These are phyloP conservation scores for Gari tellinella DNA, from an alignment of 2,888 invertebrate genomes.

Conservation along the genomic window DNA sequence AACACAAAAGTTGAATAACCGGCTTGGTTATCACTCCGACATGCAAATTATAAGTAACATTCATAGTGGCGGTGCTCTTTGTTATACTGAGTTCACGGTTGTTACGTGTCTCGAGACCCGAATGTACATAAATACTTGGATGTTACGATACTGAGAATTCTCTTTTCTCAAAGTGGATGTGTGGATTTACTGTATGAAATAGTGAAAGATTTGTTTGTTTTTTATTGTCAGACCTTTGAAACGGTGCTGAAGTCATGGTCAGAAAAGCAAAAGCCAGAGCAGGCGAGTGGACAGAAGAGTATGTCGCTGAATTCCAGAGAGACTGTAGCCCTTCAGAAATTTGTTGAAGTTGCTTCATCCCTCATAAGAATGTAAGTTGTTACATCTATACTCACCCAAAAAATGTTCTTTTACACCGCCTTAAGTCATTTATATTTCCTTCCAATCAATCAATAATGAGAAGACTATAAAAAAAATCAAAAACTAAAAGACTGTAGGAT, in stretches of 20 bases:
- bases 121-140: too few relatives aligned
- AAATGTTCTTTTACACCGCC: neutral
- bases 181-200: too few relatives aligned
- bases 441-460: too few relatives aligned
- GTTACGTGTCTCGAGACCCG: too few relatives aligned
- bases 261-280: constrained; percentile 89
- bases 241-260: constrained; percentile 95
- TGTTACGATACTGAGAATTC: too few relatives aligned
- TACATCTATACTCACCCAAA: neutral
- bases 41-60: too few relatives aligned
- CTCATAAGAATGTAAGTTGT: constrained; percentile 88
- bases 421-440: too few relatives aligned
- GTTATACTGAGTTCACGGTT: too few relatives aligned
- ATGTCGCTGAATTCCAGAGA: constrained; percentile 87
- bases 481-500: neutral
- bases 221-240: constrained; percentile 89
- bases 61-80: too few relatives aligned
- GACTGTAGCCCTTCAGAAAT: constrained; percentile 89
- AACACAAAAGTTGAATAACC: too few relatives aligned
- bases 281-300: constrained; percentile 76
- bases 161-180: too few relatives aligned
- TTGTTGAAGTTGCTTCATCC: constrained; percentile 93
- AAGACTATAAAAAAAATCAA: neutral
- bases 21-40: too few relatives aligned
- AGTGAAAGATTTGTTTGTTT: neutral